phyloP scores from a whole-genome alignment of 2,113 vertebrate species.

The Zosterops lateralis region DNA sequence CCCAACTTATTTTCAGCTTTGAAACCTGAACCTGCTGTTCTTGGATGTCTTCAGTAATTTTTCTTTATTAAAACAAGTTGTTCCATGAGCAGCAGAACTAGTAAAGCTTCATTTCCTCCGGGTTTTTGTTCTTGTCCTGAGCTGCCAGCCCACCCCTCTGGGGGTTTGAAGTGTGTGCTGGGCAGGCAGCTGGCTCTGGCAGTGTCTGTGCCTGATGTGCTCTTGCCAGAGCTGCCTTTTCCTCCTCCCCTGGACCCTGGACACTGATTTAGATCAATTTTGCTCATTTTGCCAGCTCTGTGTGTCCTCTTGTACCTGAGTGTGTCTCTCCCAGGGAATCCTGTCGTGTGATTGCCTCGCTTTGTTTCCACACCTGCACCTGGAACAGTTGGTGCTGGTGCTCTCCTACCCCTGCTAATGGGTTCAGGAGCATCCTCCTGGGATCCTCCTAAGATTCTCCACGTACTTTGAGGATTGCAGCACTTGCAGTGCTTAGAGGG shows the following conservation, averaged over 20 bases:
- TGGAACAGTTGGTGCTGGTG: neutral
- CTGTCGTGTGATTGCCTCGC: rapidly evolving
- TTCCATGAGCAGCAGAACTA: slow-evolving; percentile 33
- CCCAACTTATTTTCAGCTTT: slow-evolving; percentile 66
- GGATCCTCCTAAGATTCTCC: neutral
- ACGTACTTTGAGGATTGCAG: neutral
- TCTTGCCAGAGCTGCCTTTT: neutral
- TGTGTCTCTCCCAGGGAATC: neutral
- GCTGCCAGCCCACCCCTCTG: neutral
- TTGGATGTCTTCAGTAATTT: slow-evolving; percentile 52
- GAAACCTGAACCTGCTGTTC: slow-evolving; percentile 66
- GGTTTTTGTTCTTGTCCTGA: neutral
- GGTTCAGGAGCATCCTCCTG: neutral
- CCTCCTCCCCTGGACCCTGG: neutral
- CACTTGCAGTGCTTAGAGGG: neutral
- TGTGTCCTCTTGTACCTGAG: neutral
- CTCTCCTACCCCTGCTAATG: neutral
- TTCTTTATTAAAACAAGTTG: slow-evolving; percentile 65
- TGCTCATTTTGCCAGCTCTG: neutral
- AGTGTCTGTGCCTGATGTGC: neutral
- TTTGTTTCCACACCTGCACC: neutral
- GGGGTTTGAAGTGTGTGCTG: neutral
- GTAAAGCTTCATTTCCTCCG: slow-evolving; percentile 55
- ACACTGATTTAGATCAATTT: neutral
- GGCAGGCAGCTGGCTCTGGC: neutral